Evolutionary conservation across 1,140 invertebrate species (phyloP).

Genomic region (Pteromalus puparum): DNA sequence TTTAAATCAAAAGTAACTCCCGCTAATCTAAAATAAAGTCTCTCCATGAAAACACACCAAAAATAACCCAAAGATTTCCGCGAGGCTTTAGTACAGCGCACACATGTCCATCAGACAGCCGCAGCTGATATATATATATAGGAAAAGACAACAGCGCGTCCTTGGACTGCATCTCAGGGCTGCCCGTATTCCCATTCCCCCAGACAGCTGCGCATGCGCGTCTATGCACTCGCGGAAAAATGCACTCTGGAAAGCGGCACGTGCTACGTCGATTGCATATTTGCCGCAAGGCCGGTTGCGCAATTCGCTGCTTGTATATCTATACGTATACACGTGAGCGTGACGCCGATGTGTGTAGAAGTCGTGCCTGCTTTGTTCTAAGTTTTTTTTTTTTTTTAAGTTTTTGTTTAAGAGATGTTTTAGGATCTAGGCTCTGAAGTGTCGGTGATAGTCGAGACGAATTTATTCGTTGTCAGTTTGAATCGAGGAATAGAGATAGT

Average conservation of each 20-base stretch:
- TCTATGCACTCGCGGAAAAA: conserved; percentile 5
- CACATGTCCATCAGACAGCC: background rate
- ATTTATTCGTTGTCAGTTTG: too few relatives aligned
- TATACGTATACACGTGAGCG: too few relatives aligned
- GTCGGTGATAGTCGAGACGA: too few relatives aligned
- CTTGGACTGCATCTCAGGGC: conserved; percentile 26
- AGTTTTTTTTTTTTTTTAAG: background rate
- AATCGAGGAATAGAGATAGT: too few relatives aligned
- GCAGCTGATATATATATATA: too few relatives aligned
- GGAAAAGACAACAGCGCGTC: conserved; percentile 23
- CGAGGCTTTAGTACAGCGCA: background rate
- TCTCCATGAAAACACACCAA: background rate
- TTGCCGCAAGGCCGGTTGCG: conserved; percentile 19
- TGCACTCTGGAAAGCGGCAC: conserved; percentile 26
- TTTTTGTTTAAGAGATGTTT: background rate
- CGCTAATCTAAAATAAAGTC: background rate
- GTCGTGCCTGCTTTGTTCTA: background rate
- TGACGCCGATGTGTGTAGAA: background rate
- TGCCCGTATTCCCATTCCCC: conserved; percentile 31
- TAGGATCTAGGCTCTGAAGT: too few relatives aligned
- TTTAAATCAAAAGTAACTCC: too few relatives aligned
- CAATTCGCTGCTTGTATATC: background rate
- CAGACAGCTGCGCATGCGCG: background rate
- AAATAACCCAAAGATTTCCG: background rate
- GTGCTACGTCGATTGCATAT: conserved; percentile 34